These are phyloP conservation scores for Myripristis murdjan DNA, from an alignment of 2,797 vertebrate species.

Conservation along the genomic window DNA sequence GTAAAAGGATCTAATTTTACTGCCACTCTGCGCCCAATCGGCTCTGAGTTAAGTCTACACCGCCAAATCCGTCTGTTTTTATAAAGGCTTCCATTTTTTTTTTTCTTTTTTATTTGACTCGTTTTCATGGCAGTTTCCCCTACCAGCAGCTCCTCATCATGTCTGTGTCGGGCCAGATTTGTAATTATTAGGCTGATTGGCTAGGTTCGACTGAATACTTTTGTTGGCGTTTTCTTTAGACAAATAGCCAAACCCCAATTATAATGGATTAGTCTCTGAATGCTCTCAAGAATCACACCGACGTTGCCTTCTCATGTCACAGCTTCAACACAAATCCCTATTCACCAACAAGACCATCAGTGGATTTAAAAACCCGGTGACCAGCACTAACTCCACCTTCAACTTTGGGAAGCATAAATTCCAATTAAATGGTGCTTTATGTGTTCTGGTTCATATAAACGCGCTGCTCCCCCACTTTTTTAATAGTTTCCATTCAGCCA, in stretches of 20 bases:
- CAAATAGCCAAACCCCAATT: conserved; percentile 67
- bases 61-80: conserved; percentile 6
- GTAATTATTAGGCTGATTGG: conserved; percentile 49
- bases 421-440: conserved; percentile 71
- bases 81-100: conserved; percentile 18
- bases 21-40: conserved; percentile 44
- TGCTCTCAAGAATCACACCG: conserved; percentile 59
- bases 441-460: conserved; percentile 73
- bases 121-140: conserved; percentile 32
- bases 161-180: conserved; percentile 35
- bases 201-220: conserved; percentile 13
- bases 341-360: conserved; percentile 60
- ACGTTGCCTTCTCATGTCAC: conserved; percentile 69
- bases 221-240: conserved; percentile 27
- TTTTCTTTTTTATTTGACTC: conserved; percentile 21
- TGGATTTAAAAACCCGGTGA: conserved; percentile 53
- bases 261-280: conserved; percentile 70
- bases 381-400: conserved; percentile 50
- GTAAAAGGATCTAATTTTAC: conserved; percentile 84
- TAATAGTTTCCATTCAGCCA: conserved; percentile 83
- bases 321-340: conserved; percentile 61
- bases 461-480: conserved; percentile 24
- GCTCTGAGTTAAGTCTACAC: conserved; percentile 29
- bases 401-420: conserved; percentile 71
- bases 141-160: conserved; percentile 21